Evolutionary conservation across 2,888 invertebrate species (phyloP), one percentile per base, ranked within the genome.

Genomic region (Drosophila eohydei): DNA sequence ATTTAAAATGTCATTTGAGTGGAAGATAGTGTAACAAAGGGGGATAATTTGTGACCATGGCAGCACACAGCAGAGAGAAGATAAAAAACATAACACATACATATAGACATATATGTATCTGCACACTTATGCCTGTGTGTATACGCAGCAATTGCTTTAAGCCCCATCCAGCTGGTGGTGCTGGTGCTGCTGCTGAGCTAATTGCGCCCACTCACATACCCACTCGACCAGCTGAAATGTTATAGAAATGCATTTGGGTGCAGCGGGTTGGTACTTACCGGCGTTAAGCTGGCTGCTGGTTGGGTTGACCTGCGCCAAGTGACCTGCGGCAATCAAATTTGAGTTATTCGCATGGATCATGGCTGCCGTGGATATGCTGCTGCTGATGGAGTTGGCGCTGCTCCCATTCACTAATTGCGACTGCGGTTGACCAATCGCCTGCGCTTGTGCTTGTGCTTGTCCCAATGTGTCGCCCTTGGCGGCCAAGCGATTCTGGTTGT

Each of bases 301-400:
- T 52, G 67, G 65, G 62, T 70, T 70, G 59, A 77, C 79, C 71
- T 90, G 91, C 8, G 71, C 68, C 63, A 72, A 57, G 74, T 90
- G 90, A 75, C 79, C 87, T 60, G 78, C 68, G 59, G 81, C 75
- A 85, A 89, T 83, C 80, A 87, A 81, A 88, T 90, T 87, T 69
- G 87, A 90, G 74, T 87, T 87, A 79, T 86, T 88, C 72, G 89
- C 79, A 83, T 86, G 90, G 71, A 84, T 81, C 80, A 83, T 85
- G 88, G 88, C 81, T 79, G 88, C 59, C 34, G 81, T 79, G 54
- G 79, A 71, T 74, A 71, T 75, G 43, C 21, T 43, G 36, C 34
- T 51, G 50, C 11, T 50, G 50, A 32, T 21, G 69, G 77, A 73
- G 66, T 66, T 72, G 70, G 61, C 51, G 63, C 65, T 72, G 76